A percentile compares a stretch with the other conserved stretches of the same genome.
Evolutionary conservation across 2,113 vertebrate species (phyloP).

Genomic region (Chaetodon trifascialis): DNA sequence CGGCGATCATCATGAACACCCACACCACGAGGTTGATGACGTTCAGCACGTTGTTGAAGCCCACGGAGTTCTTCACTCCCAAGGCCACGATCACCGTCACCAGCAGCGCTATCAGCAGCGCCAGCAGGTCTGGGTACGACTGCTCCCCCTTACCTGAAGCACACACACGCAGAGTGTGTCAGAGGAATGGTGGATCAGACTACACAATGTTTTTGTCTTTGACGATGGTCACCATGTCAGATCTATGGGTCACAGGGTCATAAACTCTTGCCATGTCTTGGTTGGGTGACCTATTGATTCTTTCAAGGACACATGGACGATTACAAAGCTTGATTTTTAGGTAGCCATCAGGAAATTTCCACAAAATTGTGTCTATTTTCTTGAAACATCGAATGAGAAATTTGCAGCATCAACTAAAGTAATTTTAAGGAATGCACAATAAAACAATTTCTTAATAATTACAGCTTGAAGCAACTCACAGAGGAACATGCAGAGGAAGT

Average conservation of each 20-base stretch:
- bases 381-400: neutral
- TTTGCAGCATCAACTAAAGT: neutral
- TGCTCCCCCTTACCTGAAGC: constrained; percentile 93
- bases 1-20: constrained; percentile 97
- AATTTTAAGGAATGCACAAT: neutral
- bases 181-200: no score
- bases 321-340: neutral
- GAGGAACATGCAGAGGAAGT: neutral
- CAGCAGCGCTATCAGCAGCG: constrained; percentile 91
- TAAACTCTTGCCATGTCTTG: no score
- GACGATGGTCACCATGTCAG: no score
- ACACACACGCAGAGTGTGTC: neutral
- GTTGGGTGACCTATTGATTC: neutral
- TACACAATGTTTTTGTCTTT: no score
- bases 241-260: no score
- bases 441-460: no score
- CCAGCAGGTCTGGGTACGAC: constrained; percentile 96
- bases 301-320: neutral
- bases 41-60: constrained; percentile 96
- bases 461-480: neutral
- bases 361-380: neutral
- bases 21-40: constrained; percentile 95
- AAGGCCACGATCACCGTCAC: constrained; percentile 94
- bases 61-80: constrained; percentile 97
- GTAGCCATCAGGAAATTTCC: no score